Base-by-base conservation (phyloP, 2,113 vertebrate genomes). In the Micromys minutus region DNA sequence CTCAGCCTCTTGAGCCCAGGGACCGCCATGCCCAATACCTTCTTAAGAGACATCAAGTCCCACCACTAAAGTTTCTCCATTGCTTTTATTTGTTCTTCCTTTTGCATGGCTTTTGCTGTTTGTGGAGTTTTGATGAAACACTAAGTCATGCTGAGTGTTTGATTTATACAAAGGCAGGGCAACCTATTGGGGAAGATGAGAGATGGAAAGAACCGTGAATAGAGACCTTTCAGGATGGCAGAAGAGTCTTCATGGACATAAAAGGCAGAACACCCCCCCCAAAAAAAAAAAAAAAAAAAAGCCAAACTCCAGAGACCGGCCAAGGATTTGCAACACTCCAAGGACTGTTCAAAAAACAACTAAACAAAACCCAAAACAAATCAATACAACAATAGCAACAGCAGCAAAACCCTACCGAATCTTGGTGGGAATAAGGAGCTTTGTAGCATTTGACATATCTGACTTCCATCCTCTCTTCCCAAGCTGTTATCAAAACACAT, bases 71-170 rank as follows among this genome's bases (percentile, higher is more conserved):
- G 47, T 71, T 19, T 81, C 15, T 45, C 50, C 36, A 8, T 90
- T 45, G 83, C n/a, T 39, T 75, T 45, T 12, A 24, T 86, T 3
- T 57, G 45, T 39, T 80, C 7, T 10, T 12, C 52, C 31, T 81
- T 80, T 67, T 52, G 65, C 69, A 67, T 50, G 59, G 22, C 59
- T 75, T 86, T 69, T 95, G 93, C 63, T 86, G 31, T 1, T 75
- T 89, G 31, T 80, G 67, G 39, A 15, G 75, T 71, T 79, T 72
- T 91, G 76, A 74, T 59, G 84, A 84, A 95, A 39, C 63, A 45
- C 29, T 34, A 15, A 0, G 16, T 63, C 74, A 21, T 85, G 59
- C n/a, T 79, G 69, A 96, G 84, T 34, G n/a, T 7, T 65, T 3
- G 7, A 45, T 87, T 90, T 85, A 79, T 50, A 80, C 0, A 4